Evolutionary conservation across 1,140 invertebrate species (phyloP), one percentile per base, ranked within the genome.

Genomic region (Rhynchophorus ferrugineus): DNA sequence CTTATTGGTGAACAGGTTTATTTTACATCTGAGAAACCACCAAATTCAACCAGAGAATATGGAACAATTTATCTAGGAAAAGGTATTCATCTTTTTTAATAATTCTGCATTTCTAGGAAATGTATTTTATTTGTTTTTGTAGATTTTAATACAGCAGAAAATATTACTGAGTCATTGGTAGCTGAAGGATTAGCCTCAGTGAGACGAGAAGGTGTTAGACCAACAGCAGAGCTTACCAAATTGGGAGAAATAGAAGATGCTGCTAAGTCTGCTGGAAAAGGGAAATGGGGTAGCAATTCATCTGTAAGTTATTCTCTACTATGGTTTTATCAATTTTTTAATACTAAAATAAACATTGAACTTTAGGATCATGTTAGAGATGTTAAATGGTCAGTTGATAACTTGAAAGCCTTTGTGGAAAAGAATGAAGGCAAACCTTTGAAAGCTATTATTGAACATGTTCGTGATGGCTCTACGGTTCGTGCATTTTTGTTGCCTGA

Each of bases 401-500:
- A 89, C 69, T 83, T 88, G 3, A 78, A 85, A 35, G 76, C 79
- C 39, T 83, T 95, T 67, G 84, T 93, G 8, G 89, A 93, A 47
- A 83, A 87, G 54, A 80, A 82, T 54, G 80, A 80, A 21, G 79
- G 82, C 24, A 89, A 92, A 64, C 87, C 86, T 0, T 73, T 94
- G 8, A 77, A 83, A 69, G 92, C 91, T 42, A 81, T 97, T 19
- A 88, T 98, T 64, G 94, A 98, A 71, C 87, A 95, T 76, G 93
- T 99, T 1, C 78, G 93, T 52, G 95, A 98, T 75, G 95, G 95
- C 1, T 96, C 93, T 14, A 98, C 95, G 1, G 80, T 97, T 1
- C 78, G 93, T 53, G 85, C 87, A 1, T 89, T 96, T 59, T 71
- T 99, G 1, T 66, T 95, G 21, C 93, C 94, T 3, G 82, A 85